phyloP scores from a whole-genome alignment of 2,888 invertebrate genomes.

The Tillus elongatus region DNA sequence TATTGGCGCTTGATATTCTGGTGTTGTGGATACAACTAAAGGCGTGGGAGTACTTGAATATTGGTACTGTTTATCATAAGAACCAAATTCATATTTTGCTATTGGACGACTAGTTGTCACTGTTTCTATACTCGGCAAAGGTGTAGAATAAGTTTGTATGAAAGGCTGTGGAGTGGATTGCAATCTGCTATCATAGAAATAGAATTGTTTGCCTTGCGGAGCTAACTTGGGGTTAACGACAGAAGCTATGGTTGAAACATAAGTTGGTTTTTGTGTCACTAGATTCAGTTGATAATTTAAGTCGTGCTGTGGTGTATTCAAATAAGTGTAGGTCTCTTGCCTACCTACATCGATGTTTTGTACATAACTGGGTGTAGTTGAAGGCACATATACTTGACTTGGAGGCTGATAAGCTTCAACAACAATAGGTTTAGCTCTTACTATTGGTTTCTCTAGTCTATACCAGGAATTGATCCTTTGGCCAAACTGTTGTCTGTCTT shows the following conservation, averaged over 20 bases:
- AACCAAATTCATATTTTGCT: constrained; percentile 26
- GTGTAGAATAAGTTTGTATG: constrained; percentile 8
- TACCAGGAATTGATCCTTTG: constrained; percentile 1
- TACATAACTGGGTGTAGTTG: too few species aligned
- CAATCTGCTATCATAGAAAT: constrained; percentile 8
- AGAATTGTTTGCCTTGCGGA: background rate
- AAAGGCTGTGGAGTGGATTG: constrained; percentile 24
- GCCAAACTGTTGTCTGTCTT: background rate
- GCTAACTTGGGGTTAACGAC: constrained; percentile 18
- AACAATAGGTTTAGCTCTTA: constrained; percentile 16
- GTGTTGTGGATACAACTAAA: background rate
- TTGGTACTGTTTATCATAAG: constrained; percentile 25
- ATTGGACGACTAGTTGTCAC: constrained; percentile 25
- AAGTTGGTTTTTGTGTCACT: constrained; percentile 35
- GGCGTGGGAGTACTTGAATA: constrained; percentile 9
- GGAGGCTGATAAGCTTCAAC: constrained; percentile 18
- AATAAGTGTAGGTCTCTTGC: too few species aligned
- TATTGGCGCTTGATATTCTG: constrained; percentile 1
- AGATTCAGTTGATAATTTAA: constrained; percentile 8
- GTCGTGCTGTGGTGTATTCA: too few species aligned
- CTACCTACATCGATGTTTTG: background rate
- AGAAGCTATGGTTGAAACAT: constrained; percentile 38
- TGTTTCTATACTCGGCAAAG: constrained; percentile 13
- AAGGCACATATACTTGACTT: too few species aligned
- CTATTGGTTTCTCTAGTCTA: constrained; percentile 2